Evolutionary conservation across 2,888 invertebrate genomes (phyloP).

Genomic region (Rhingia rostrata): DNA sequence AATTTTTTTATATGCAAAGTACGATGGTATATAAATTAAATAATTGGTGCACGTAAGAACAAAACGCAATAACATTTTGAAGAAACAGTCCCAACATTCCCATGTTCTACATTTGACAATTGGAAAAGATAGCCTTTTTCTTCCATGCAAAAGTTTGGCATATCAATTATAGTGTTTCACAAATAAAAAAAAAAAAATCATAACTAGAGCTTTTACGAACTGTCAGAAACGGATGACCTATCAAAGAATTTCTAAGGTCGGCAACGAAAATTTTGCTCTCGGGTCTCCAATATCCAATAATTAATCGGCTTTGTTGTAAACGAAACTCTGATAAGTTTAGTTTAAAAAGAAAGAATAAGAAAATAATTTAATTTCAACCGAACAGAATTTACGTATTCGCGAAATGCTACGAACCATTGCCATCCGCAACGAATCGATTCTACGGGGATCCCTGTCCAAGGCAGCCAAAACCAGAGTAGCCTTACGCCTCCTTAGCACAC

Average conservation of each 20-base stretch:
- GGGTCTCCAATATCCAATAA: conserved; percentile 28
- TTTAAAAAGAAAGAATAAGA: not conserved
- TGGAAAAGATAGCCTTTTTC: too few species aligned
- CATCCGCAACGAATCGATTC: conserved; percentile 86
- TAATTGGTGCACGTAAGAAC: too few species aligned
- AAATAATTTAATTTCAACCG: conserved; percentile 1
- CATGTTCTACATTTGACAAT: too few species aligned
- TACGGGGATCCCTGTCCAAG: conserved; percentile 86
- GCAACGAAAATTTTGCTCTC: conserved; percentile 59
- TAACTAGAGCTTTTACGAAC: conserved; percentile 33
- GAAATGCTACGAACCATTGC: conserved; percentile 90
- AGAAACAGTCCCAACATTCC: too few species aligned
- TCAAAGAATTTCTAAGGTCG: conserved; percentile 66
- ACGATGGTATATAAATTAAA: too few species aligned
- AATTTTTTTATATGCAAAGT: too few species aligned
- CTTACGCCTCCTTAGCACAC: conserved; percentile 78
- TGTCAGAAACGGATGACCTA: conserved; percentile 69
- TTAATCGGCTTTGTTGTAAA: conserved; percentile 26
- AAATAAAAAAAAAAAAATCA: conserved; percentile 26
- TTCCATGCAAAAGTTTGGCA: conserved; percentile 15
- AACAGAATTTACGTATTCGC: conserved; percentile 13
- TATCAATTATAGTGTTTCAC: not conserved
- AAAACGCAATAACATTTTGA: too few species aligned
- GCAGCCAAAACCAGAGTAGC: conserved; percentile 82
- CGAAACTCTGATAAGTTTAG: conserved; percentile 11